These are phyloP conservation scores for Oryzias dopingdopingensis DNA, from an alignment of 2,797 vertebrate genomes.

Conservation along the genomic window DNA sequence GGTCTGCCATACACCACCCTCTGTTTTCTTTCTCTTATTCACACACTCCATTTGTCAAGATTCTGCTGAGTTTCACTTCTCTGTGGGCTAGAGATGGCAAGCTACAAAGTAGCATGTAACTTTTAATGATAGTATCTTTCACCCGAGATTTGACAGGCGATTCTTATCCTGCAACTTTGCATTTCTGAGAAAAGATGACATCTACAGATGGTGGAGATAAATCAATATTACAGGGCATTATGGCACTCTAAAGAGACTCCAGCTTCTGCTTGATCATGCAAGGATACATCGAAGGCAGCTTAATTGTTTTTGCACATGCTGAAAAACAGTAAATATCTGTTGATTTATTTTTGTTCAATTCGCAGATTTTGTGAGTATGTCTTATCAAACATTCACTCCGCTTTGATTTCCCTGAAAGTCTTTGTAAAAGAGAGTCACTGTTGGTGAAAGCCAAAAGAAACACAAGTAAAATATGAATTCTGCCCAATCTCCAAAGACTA, in stretches of 20 bases:
- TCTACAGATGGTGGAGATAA: conserved; percentile 15
- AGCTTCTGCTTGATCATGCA: too few species aligned
- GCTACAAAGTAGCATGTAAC: conserved; percentile 34
- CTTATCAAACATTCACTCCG: conserved; percentile 11
- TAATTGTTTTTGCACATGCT: too few species aligned
- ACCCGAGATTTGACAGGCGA: conserved; percentile 5
- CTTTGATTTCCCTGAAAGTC: conserved; percentile 24
- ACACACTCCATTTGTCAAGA: conserved; percentile 58
- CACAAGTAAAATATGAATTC: conserved; percentile 31
- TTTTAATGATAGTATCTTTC: conserved; percentile 57
- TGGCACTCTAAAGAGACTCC: too few species aligned
- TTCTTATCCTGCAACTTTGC: conserved; percentile 38
- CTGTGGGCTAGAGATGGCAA: conserved; percentile 39
- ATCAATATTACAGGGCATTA: conserved; percentile 4
- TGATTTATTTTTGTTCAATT: too few species aligned
- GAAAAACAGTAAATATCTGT: too few species aligned
- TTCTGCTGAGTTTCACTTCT: conserved; percentile 61
- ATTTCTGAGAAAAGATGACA: conserved; percentile 37
- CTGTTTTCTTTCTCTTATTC: conserved; percentile 16
- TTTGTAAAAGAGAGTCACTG: conserved; percentile 13
- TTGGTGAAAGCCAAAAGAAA: conserved; percentile 28
- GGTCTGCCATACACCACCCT: not conserved
- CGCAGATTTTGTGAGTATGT: too few species aligned
- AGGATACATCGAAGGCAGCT: too few species aligned
- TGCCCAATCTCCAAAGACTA: too few species aligned